phyloP scores from a whole-genome alignment of 1,140 invertebrate genomes.

The Whitmania pigra region DNA sequence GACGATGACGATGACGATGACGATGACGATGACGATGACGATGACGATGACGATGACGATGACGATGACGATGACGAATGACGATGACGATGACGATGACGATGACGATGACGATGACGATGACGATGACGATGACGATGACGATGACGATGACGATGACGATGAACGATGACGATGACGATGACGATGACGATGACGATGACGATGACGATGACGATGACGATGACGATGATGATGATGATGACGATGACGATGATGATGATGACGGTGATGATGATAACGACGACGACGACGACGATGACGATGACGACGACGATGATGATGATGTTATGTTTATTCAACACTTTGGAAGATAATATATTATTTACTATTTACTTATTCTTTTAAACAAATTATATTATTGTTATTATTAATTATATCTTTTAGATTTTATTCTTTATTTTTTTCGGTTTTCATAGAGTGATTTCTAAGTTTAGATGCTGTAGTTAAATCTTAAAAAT shows the following conservation, averaged over 20 bases:
- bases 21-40: neutral
- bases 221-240: conserved; percentile 14
- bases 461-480: neutral
- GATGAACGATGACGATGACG: too few relatives aligned
- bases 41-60: neutral
- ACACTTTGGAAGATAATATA: too few relatives aligned
- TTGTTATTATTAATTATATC: too few relatives aligned
- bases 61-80: too few relatives aligned
- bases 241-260: conserved; percentile 2
- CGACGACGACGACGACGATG: conserved; percentile 12
- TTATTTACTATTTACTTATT: too few relatives aligned
- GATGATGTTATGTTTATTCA: too few relatives aligned
- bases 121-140: neutral
- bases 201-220: conserved; percentile 3
- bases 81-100: neutral
- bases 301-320: conserved; percentile 13
- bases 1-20: conserved; percentile 8
- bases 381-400: too few relatives aligned
- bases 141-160: neutral
- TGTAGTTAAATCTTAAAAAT: neutral
- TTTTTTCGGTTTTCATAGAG: neutral
- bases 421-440: neutral
- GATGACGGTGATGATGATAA: conserved; percentile 11
- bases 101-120: conserved; percentile 1
- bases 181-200: too few relatives aligned